Evolutionary conservation across 2,113 vertebrate genomes (phyloP).

Genomic region (Electrona antarctica): DNA sequence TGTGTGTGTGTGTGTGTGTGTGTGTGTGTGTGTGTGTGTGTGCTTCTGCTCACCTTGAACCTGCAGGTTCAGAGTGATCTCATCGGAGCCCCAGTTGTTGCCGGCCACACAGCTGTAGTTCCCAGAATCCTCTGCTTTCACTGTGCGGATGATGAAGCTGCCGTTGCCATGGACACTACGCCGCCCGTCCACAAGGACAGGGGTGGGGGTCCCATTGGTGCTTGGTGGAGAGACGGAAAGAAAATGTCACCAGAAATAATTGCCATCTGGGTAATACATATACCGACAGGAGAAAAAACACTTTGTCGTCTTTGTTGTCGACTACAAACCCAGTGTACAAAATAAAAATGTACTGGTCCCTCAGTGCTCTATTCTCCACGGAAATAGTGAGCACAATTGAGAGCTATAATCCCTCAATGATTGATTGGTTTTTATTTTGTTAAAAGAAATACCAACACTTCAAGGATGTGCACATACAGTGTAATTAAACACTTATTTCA

Average conservation of each 20-base stretch:
- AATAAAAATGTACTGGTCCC: too few species aligned
- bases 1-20: too few species aligned
- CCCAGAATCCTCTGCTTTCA: constrained; percentile 97
- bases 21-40: neutral
- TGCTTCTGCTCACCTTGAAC: constrained; percentile 88
- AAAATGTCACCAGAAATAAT: neutral
- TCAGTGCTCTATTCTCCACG: too few species aligned
- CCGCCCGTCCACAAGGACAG: constrained; percentile 92
- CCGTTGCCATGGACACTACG: constrained; percentile 93
- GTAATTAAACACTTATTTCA: too few species aligned
- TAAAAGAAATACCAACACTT: neutral
- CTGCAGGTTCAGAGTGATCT: constrained; percentile 94
- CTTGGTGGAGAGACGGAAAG: constrained; percentile 64
- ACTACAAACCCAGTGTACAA: too few species aligned
- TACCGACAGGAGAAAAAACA: too few species aligned
- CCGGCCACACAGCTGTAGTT: constrained; percentile 96
- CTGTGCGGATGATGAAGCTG: constrained; percentile 95
- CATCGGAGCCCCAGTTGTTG: constrained; percentile 98
- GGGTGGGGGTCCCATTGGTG: constrained; percentile 91
- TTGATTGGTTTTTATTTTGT: too few species aligned
- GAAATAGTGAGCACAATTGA: too few species aligned
- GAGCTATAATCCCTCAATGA: too few species aligned
- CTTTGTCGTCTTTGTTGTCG: too few species aligned
- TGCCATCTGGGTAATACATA: too few species aligned
- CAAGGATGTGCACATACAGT: neutral